Conservation (phyloP, 2,888 invertebrate genomes). For the Ethmia dodecea region DNA sequence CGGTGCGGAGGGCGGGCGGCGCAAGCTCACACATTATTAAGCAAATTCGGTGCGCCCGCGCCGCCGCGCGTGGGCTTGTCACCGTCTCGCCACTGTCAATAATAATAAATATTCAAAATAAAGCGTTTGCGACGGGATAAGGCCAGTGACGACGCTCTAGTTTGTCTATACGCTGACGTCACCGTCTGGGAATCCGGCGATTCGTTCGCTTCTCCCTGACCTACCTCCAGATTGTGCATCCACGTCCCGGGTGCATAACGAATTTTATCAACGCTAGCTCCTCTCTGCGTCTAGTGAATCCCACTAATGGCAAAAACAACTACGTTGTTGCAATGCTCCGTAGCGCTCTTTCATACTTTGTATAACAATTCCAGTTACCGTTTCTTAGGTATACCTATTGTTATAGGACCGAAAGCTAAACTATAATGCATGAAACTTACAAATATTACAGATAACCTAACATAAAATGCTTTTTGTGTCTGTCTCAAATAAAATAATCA, state of each 20-base stretch:
- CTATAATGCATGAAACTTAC: no score
- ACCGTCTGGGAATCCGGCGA: conserved; percentile 71
- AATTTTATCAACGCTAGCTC: conserved; percentile 8
- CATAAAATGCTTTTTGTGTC: no score
- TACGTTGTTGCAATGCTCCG: no score
- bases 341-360: no score
- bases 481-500: no score
- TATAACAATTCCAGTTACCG: no score
- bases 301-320: no score
- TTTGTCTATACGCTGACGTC: conserved; percentile 72
- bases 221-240: conserved; percentile 58
- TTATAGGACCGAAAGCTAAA: no score
- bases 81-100: conserved; percentile 72
- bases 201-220: conserved; percentile 61
- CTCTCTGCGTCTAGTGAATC: no score
- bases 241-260: conserved; percentile 26
- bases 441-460: no score
- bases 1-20: conserved; percentile 34
- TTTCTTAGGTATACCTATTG: no score
- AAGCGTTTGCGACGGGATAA: conserved; percentile 64
- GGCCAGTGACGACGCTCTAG: conserved; percentile 67
- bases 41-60: conserved; percentile 43
- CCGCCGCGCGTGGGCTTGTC: conserved; percentile 63
- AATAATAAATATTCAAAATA: conserved; percentile 72
- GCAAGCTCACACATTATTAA: conserved; percentile 36